Evolutionary conservation across 2,113 vertebrate species (phyloP).

Genomic region (Pedetes capensis): DNA sequence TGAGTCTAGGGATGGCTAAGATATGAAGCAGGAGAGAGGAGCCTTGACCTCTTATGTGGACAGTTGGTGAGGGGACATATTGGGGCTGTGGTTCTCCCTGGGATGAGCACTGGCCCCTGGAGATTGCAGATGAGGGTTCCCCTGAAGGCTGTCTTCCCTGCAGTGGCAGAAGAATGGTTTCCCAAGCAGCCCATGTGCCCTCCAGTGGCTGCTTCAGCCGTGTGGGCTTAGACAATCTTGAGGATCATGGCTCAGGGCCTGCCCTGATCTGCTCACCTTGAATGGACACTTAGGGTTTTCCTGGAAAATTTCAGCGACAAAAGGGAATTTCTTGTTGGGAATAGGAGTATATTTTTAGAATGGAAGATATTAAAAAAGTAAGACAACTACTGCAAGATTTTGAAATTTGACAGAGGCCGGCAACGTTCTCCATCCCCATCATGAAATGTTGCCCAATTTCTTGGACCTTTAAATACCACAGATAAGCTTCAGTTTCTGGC

Average conservation of each 20-base stretch:
- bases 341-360: conserved; percentile 50
- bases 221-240: neutral
- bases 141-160: neutral
- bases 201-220: neutral
- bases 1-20: neutral
- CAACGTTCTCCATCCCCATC: conserved; percentile 38
- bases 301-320: neutral
- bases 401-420: conserved; percentile 70
- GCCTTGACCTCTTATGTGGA: neutral
- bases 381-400: conserved; percentile 49
- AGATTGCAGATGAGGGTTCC: neutral
- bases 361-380: conserved; percentile 28
- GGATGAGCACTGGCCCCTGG: too few relatives aligned
- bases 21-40: neutral
- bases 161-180: neutral
- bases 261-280: neutral
- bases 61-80: neutral
- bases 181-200: rapidly evolving
- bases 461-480: conserved; percentile 66
- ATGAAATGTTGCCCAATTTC: conserved; percentile 63
- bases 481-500: conserved; percentile 72
- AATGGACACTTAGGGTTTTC: neutral
- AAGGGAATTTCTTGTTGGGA: conserved; percentile 36
- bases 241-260: neutral
- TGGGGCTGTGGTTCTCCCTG: neutral